Percentiles rank a stretch among this genome's conserved stretches.
Conservation (phyloP, 2,797 vertebrate genomes). For the Euthynnus affinis region DNA sequence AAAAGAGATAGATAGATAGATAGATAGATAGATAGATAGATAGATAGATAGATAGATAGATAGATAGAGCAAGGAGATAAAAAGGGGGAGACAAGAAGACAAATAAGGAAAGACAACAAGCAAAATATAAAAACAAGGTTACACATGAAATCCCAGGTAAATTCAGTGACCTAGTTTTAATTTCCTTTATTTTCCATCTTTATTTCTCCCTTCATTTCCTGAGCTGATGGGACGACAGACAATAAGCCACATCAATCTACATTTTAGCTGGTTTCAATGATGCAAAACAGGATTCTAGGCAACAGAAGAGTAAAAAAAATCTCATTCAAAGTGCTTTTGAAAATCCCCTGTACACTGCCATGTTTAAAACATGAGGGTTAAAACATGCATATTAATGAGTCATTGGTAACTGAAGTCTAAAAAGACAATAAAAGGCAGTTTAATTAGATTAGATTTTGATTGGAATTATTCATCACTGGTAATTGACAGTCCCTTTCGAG, state of each 20-base stretch:
- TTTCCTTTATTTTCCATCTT: constrained; percentile 74
- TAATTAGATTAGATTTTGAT: constrained; percentile 93
- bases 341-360: constrained; percentile 80
- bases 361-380: constrained; percentile 87
- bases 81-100: not conserved
- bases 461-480: constrained; percentile 91
- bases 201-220: constrained; percentile 73
- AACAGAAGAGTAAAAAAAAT: constrained; percentile 43
- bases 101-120: constrained; percentile 31
- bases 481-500: constrained; percentile 88
- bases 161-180: constrained; percentile 80
- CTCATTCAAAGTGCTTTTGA: constrained; percentile 82
- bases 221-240: constrained; percentile 71
- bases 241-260: constrained; percentile 79
- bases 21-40: constrained; percentile 43
- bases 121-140: constrained; percentile 45
- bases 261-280: constrained; percentile 75
- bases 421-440: constrained; percentile 91
- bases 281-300: constrained; percentile 75
- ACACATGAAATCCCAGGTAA: constrained; percentile 72
- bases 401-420: constrained; percentile 88
- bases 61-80: constrained; percentile 12
- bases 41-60: constrained; percentile 39
- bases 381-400: constrained; percentile 93
- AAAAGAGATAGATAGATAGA: constrained; percentile 42